These are phyloP conservation scores for Crotalus horridus DNA, from an alignment of 2,113 vertebrate species.

Conservation along the genomic window DNA sequence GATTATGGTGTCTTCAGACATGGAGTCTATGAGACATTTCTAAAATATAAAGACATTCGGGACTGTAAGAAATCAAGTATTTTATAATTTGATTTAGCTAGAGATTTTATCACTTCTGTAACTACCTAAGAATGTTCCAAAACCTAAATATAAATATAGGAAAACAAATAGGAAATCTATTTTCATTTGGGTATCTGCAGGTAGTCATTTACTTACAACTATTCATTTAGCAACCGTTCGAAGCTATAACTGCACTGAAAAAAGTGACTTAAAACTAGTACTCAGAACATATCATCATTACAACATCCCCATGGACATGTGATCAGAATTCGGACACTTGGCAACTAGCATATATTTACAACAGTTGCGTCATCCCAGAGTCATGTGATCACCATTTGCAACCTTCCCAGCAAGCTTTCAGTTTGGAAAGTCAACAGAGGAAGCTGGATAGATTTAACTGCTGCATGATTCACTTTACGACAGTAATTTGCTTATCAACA, in stretches of 20 bases:
- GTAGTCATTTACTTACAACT: neutral
- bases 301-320: neutral
- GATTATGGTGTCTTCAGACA: neutral
- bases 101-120: neutral
- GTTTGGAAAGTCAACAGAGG: neutral
- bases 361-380: neutral
- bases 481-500: neutral
- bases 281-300: neutral
- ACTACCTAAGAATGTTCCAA: neutral
- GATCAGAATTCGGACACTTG: neutral
- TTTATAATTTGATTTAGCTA: neutral
- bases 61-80: neutral
- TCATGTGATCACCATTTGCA: neutral
- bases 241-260: neutral
- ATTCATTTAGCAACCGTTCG: neutral
- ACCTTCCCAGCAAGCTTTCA: neutral
- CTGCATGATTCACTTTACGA: neutral
- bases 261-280: neutral
- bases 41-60: no score
- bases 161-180: neutral
- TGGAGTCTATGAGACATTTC: neutral
- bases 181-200: neutral
- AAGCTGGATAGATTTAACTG: neutral
- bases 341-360: neutral
- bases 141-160: neutral